These are phyloP conservation scores for Hyalella azteca DNA, from an alignment of 2,888 invertebrate genomes.

Conservation along the genomic window DNA sequence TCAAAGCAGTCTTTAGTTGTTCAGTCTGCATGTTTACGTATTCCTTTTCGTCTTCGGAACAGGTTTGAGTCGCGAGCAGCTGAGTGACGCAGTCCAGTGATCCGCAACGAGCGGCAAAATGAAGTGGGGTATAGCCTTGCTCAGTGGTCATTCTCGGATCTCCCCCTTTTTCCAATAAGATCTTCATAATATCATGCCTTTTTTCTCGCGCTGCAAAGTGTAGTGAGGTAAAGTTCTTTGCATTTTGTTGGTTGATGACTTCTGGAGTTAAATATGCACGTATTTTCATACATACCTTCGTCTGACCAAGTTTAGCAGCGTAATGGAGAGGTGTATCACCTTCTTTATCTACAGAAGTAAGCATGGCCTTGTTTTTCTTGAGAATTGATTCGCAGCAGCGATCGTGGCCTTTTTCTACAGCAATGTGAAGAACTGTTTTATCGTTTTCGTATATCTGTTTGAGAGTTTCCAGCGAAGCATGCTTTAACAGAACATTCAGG, in stretches of 20 bases:
- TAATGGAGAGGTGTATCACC: constrained; percentile 8
- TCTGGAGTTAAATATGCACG: not conserved
- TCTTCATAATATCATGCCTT: constrained; percentile 32
- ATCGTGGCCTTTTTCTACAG: not conserved
- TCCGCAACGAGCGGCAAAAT: constrained; percentile 43
- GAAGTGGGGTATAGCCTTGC: constrained; percentile 42
- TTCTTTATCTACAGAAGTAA: not conserved
- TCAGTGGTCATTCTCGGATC: constrained; percentile 43
- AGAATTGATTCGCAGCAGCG: not conserved
- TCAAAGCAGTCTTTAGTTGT: constrained; percentile 48
- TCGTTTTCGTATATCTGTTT: not conserved
- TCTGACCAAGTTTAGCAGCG: not conserved
- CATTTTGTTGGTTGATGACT: not conserved
- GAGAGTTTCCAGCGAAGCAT: not conserved
- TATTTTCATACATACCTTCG: not conserved
- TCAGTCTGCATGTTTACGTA: constrained; percentile 10
- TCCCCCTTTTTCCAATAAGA: constrained; percentile 42
- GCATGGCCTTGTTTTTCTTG: not conserved
- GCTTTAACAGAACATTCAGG: not conserved
- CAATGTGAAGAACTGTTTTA: constrained; percentile 16
- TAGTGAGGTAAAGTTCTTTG: not conserved
- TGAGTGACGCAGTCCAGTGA: constrained; percentile 39
- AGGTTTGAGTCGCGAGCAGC: constrained; percentile 38
- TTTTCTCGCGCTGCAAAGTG: constrained; percentile 43
- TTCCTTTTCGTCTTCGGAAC: not conserved